These are phyloP conservation scores for Tringa solitaria DNA, from an alignment of 2,113 vertebrate species.

Conservation along the genomic window DNA sequence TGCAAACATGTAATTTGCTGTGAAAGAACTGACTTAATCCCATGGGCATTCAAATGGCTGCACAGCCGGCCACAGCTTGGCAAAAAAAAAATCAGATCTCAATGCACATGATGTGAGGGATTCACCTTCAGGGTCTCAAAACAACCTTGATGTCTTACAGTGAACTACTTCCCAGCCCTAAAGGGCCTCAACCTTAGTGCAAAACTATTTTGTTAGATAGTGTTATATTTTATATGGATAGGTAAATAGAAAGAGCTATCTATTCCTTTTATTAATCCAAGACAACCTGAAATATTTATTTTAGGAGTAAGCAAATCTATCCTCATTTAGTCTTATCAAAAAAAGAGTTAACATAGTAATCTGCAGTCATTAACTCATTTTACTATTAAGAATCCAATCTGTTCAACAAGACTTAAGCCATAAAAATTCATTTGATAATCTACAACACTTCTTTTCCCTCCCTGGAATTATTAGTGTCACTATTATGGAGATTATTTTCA, in stretches of 20 bases:
- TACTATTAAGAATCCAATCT: neutral
- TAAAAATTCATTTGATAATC: neutral
- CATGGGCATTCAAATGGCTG: neutral
- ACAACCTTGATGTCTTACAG: neutral
- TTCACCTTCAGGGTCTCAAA: neutral
- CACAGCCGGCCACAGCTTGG: neutral
- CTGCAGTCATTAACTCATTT: neutral
- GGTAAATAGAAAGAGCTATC: neutral
- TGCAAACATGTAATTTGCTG: neutral
- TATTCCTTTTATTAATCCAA: neutral
- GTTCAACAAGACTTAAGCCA: neutral
- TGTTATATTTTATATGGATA: neutral
- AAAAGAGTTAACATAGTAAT: neutral
- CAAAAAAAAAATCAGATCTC: neutral
- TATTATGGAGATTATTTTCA: neutral
- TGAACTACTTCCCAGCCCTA: neutral
- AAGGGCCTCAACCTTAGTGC: neutral
- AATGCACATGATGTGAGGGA: fast-evolving
- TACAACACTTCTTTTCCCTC: neutral
- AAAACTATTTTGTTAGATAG: neutral
- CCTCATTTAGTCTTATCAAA: neutral
- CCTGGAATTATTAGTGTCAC: neutral
- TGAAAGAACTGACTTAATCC: neutral
- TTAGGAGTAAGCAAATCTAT: neutral
- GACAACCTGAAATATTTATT: neutral